Conservation (phyloP, 2,888 invertebrate genomes). For the Isoperla grammatica region DNA sequence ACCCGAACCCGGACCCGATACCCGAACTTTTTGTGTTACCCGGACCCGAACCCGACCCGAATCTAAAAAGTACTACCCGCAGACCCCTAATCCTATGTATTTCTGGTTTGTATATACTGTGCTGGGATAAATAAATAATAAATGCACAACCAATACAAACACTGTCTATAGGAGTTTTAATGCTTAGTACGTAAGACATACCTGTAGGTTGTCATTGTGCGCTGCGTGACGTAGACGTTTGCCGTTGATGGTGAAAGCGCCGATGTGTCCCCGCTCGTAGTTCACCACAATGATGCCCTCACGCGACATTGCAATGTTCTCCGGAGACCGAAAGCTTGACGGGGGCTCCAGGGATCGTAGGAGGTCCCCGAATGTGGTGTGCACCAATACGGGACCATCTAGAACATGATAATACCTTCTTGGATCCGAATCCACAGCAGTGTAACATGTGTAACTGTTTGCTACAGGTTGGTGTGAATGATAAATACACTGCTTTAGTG, state of each 20-base stretch:
- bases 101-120: too few species aligned
- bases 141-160: background rate
- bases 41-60: too few species aligned
- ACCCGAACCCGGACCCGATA: too few species aligned
- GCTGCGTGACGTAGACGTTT: slow-evolving; percentile 82
- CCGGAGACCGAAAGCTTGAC: slow-evolving; percentile 66
- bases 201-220: slow-evolving; percentile 93
- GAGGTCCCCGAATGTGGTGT: slow-evolving; percentile 96
- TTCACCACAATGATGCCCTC: slow-evolving; percentile 95
- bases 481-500: too few species aligned
- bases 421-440: too few species aligned
- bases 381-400: slow-evolving; percentile 96
- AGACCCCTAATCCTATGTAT: too few species aligned
- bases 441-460: too few species aligned
- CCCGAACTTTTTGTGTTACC: too few species aligned
- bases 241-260: slow-evolving; percentile 93
- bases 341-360: slow-evolving; percentile 85
- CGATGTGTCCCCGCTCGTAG: slow-evolving; percentile 87
- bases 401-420: too few species aligned
- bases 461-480: too few species aligned
- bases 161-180: background rate
- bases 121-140: too few species aligned
- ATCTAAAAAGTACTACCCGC: too few species aligned
- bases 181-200: slow-evolving; percentile 41
- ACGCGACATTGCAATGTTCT: slow-evolving; percentile 87